Conservation (phyloP, 1,140 invertebrate genomes). For the Listronotus oregonensis region DNA sequence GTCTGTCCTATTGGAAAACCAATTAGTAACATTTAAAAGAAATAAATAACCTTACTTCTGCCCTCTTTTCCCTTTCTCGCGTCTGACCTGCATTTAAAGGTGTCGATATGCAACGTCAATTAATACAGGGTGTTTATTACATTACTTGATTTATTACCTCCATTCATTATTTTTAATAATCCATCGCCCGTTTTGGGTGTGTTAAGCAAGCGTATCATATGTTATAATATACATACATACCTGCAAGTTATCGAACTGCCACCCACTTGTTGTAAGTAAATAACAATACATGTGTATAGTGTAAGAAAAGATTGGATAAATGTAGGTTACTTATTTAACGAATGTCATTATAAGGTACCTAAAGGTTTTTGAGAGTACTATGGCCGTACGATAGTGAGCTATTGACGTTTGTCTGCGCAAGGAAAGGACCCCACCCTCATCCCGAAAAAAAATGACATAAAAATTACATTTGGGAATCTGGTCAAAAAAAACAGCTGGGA, state of each 20-base stretch:
- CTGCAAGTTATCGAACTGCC: constrained; percentile 17
- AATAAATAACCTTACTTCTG: too few species aligned
- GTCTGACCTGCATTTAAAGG: too few species aligned
- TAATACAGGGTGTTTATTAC: constrained; percentile 17
- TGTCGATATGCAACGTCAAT: background rate
- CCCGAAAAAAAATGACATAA: too few species aligned
- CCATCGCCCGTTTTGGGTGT: constrained; percentile 1
- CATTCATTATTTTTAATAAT: constrained; percentile 13
- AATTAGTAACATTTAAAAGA: too few species aligned
- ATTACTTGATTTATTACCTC: constrained; percentile 10
- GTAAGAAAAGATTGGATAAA: constrained; percentile 10
- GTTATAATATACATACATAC: constrained; percentile 9
- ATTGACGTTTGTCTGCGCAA: too few species aligned
- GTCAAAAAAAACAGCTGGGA: too few species aligned
- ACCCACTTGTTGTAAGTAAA: constrained; percentile 16
- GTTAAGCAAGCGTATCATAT: constrained; percentile 15
- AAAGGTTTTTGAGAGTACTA: too few species aligned
- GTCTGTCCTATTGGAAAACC: too few species aligned
- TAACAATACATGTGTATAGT: constrained; percentile 11
- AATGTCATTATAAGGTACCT: constrained; percentile 8
- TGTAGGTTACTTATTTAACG: constrained; percentile 14
- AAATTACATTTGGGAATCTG: too few species aligned
- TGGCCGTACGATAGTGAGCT: too few species aligned
- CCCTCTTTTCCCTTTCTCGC: too few species aligned
- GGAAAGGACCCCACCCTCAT: too few species aligned